Conservation (phyloP, 2,113 vertebrate genomes). For the Gallinago undulata region DNA sequence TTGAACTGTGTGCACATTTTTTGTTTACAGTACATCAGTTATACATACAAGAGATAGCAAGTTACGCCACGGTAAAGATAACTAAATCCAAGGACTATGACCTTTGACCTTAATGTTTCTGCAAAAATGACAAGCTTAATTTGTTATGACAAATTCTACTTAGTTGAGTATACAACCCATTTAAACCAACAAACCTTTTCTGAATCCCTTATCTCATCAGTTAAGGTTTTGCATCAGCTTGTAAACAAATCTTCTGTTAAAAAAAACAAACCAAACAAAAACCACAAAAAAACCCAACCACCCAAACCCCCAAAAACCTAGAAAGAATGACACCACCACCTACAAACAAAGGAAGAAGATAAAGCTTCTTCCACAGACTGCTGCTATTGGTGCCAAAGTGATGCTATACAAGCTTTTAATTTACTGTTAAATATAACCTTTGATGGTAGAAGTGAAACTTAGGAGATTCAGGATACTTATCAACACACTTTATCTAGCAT, state of each 20-base stretch:
- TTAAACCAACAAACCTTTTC: neutral
- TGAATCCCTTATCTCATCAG: neutral
- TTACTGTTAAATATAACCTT: neutral
- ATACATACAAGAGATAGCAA: neutral
- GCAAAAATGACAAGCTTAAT: neutral
- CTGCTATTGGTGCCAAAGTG: neutral
- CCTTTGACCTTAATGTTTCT: neutral
- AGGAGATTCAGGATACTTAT: neutral
- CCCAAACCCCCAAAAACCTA: neutral
- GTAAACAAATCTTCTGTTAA: neutral
- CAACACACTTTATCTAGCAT: neutral
- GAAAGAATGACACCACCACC: neutral
- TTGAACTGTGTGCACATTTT: neutral
- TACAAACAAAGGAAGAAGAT: neutral
- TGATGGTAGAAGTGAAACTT: neutral
- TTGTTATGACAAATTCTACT: neutral
- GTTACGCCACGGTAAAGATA: neutral
- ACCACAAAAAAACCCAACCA: no score
- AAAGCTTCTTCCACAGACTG: neutral
- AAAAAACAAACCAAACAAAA: neutral
- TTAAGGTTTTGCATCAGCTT: neutral
- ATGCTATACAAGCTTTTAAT: accelerated
- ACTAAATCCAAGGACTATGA: neutral
- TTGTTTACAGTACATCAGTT: neutral
- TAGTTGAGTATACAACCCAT: neutral